A percentile compares a stretch with the other conserved stretches of the same genome.
Evolutionary conservation across 2,113 vertebrate genomes (phyloP).

Genomic region (Penelope pileata): DNA sequence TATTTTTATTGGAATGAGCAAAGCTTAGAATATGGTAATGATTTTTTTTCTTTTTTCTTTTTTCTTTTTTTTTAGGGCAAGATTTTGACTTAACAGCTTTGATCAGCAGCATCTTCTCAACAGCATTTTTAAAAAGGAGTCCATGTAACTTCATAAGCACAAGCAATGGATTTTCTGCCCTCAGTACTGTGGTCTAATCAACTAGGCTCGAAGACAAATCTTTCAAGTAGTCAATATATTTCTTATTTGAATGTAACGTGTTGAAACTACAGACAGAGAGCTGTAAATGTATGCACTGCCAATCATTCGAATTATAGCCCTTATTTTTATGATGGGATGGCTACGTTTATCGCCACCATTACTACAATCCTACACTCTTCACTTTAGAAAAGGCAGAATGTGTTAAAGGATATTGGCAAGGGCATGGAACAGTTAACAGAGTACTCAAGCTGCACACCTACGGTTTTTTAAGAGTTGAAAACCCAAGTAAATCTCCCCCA

Average conservation of each 20-base stretch:
- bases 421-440: neutral
- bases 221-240: neutral
- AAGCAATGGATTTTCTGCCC: neutral
- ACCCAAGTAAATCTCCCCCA: neutral
- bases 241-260: neutral
- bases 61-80: neutral
- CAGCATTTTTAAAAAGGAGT: neutral
- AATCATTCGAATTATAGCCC: neutral
- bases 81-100: conserved; percentile 28
- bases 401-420: neutral
- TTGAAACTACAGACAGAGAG: neutral
- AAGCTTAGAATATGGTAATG: conserved; percentile 24
- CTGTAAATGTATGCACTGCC: neutral
- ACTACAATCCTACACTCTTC: neutral
- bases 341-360: neutral
- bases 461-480: neutral
- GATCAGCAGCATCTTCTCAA: neutral
- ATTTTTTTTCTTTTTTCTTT: neutral
- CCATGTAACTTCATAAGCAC: neutral
- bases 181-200: neutral
- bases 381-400: neutral
- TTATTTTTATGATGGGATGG: conserved; percentile 5
- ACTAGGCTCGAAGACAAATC: conserved; percentile 1
- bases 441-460: neutral
- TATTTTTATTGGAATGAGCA: conserved; percentile 47